phyloP scores from a whole-genome alignment of 2,113 vertebrate species.

The Chaetura pelagica region DNA sequence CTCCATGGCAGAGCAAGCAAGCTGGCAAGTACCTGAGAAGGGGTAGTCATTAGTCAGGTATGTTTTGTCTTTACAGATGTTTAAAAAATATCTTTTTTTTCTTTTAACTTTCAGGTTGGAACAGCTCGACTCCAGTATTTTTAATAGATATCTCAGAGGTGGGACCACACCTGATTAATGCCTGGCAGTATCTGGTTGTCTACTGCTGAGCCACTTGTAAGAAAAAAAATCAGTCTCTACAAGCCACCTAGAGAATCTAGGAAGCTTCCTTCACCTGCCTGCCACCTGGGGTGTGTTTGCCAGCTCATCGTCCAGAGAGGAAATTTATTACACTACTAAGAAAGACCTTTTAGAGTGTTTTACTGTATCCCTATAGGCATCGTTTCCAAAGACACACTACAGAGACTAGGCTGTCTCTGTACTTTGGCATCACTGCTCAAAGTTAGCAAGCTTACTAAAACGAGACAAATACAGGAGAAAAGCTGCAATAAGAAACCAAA shows the following conservation, averaged over 20 bases:
- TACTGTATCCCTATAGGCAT: background rate
- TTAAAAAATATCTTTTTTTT: rapidly evolving
- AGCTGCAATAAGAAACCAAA: background rate
- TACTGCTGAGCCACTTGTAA: background rate
- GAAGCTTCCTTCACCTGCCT: background rate
- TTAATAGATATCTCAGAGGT: background rate
- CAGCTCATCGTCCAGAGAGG: background rate
- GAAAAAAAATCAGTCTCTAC: background rate
- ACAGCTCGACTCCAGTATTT: background rate
- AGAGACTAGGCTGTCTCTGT: background rate
- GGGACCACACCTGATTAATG: background rate
- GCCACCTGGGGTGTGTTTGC: background rate
- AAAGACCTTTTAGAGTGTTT: background rate
- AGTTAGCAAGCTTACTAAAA: background rate
- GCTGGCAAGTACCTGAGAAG: background rate
- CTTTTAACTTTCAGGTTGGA: background rate
- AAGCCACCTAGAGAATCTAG: background rate
- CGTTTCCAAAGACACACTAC: rapidly evolving
- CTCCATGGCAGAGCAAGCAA: background rate
- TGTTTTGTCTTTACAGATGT: background rate
- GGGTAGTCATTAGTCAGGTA: background rate
- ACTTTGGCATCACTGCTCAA: background rate
- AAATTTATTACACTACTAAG: background rate
- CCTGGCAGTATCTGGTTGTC: background rate
- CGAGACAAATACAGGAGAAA: background rate